Base-by-base conservation (phyloP, 2,797 vertebrate genomes). In the Hyperoplus lanceolatus region DNA sequence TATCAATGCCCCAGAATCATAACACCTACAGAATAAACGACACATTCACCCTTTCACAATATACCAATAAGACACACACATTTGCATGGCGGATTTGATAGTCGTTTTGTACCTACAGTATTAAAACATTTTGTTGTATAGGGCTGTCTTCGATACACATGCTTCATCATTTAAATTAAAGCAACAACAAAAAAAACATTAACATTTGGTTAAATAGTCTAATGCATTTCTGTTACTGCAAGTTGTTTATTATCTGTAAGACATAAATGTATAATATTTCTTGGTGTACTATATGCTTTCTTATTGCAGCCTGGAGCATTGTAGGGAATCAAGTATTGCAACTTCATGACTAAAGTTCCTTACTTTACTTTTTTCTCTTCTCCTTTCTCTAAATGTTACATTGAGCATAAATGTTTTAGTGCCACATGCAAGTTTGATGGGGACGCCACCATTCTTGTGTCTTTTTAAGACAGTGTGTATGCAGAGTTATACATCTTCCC, bases 351-450 rank as follows among this genome's bases (percentile, higher is more conserved):
- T 79, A 81, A 86, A 86, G 69, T 87, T 87, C 11, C 42, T 70
- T 58, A 69, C 63, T 83, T 79, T 69, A 54, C 69, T 78, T 75
- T 65, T 21, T 43, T 55, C 9, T 39, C 18, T 18, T 70, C 42
- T 15, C 9, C 11, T 70, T 43, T 6, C 43, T 21, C 0, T 93
- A 86, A 94, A 95, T 94, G 84, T 94, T 94, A 91, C 87, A 94
- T 89, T n/a, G 48, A 55, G 51, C 81, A 93, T 95, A 39, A 92
- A 94, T 94, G 89, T 94, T 94, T 94, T 77, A 95, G 76, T 18
- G 74, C 73, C 71, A 62, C 82, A 92, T 94, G 89, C 89, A 94
- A 90, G 65, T 94, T 94, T 93, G 82, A 94, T 95, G 87, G 59
- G 14, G 82, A 74, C 50, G 63, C 83, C 84, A 87, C 83, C 70